These are phyloP conservation scores for Tipula vernalis DNA, from an alignment of 2,888 invertebrate species.

Conservation along the genomic window DNA sequence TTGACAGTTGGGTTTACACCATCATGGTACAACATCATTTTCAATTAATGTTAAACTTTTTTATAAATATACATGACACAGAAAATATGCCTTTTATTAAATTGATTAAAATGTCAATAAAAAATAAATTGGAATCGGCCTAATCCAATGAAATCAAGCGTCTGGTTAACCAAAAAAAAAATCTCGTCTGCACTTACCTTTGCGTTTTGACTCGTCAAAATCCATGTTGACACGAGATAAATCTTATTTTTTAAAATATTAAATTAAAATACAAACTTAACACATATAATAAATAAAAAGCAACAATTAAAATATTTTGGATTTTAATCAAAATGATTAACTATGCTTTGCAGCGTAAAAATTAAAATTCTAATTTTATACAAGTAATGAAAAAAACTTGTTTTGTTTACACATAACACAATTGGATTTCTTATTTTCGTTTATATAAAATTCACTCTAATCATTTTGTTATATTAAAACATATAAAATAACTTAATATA, in stretches of 20 bases:
- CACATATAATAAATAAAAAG: not conserved
- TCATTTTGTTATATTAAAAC: not conserved
- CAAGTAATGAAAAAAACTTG: not conserved
- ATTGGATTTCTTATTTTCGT: not conserved
- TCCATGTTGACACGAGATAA: not conserved
- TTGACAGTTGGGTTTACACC: not conserved
- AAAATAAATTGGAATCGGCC: not conserved
- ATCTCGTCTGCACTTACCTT: not conserved
- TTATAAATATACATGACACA: too few species aligned
- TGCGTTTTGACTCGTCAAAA: not conserved
- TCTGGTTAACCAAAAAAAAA: not conserved
- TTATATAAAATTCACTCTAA: not conserved
- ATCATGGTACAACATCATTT: not conserved
- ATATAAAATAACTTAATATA: not conserved
- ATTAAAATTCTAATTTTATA: not conserved
- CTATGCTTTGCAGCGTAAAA: not conserved
- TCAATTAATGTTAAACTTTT: too few species aligned
- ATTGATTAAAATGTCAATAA: not conserved
- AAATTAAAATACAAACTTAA: not conserved
- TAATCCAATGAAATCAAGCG: not conserved
- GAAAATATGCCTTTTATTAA: too few species aligned
- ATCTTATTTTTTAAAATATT: not conserved
- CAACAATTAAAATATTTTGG: not conserved
- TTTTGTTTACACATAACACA: not conserved
- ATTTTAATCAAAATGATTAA: not conserved